Base-by-base conservation (phyloP, 53 echinoderm and acorn worm genomes). In the Mesocentrotus franciscanus region DNA sequence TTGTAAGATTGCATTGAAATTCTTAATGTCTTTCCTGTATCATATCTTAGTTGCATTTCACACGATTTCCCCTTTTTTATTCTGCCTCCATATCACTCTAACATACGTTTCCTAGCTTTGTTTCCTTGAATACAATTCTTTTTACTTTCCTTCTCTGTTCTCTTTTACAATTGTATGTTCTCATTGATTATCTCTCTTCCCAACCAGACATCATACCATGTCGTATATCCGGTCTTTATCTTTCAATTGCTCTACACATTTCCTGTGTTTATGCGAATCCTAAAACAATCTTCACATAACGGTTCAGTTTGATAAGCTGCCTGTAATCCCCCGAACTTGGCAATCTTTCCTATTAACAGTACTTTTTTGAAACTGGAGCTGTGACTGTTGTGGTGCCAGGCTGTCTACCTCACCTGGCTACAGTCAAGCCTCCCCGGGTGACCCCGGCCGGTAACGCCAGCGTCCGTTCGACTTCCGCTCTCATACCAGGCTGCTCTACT, bases 381-480 rank as follows among this genome's bases (percentile, higher is more conserved):
- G 18, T 81, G 33, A 81, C 16, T 81, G 81, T 81, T 81, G 18
- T 66, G 92, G 92, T 66, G 92, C 92, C 92, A 66, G 14, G 70
- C 68, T 34, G 92, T 92, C 92, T 92, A 66, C 10, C 66, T 33
- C 66, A 92, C 92, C 92, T 92, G 92, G 61, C 17, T 36, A 24
- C 39, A 16, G 92, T 0, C 61, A 92, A 36, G 68, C 61, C 35
- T 61, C 92, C 92, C 92, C 92, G 62, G 6, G 6, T 61, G 66
- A 61, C 92, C 66, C 62, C 34, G 68, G 33, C 17, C 92, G 35
- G 62, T 64, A 35, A 64, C 90, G 62, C 34, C 11, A 92, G 68
- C 92, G 68, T 68, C 70, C 68, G 92, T 66, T 92, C 4, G 0
- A 92, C 92, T 92, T 92, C 92, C 92, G 92, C 92, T 92, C 17